Base-by-base conservation (phyloP, 2,797 vertebrate genomes). In the Siniperca scherzeri region DNA sequence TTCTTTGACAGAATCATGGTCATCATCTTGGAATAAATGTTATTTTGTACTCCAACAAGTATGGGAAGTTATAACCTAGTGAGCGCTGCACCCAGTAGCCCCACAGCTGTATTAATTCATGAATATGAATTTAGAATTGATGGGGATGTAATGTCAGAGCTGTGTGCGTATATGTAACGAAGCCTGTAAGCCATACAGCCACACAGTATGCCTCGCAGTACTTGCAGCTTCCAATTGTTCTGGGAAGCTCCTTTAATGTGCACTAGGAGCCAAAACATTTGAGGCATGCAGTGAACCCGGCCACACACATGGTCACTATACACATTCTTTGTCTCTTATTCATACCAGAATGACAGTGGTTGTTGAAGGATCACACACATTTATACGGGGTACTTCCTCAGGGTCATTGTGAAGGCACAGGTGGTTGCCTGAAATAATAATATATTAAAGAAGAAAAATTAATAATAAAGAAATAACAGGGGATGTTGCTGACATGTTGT, bases 161-260 rank as follows among this genome's bases (percentile, higher is more conserved):
- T 33, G 59, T 38, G 33, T 22, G 17, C 13, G 1, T 14, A 16
- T 12, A 11, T 46, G 13, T 14, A n/a, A 46, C 13, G 13, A 46
- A 46, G 44, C 44, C 44, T 50, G 48, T 19, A 21, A 50, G 48
- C 48, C 48, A 16, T 46, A 46, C 3, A 46, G 44, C 4, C 44
- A 46, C 44, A 16, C 44, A 46, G 44, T 16, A 46, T 46, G 21
- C 50, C 21, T 52, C 46, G 13, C 6, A 22, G 25, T 68, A 21
- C 19, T 52, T 21, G 36, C 5, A 14, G 48, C 46, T 9, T 27
- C 42, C 44, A 30, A 21, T 30, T 65, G n/a, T n/a, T n/a, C n/a
- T n/a, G n/a, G n/a, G n/a, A n/a, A n/a, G 25, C 48, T 36, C 19
- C 1, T 57, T 70, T 57, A 70, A 70, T 70, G 30, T 30, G 69